Evolutionary conservation across 2,797 vertebrate species (phyloP).

Genomic region (Cuniculus paca): DNA sequence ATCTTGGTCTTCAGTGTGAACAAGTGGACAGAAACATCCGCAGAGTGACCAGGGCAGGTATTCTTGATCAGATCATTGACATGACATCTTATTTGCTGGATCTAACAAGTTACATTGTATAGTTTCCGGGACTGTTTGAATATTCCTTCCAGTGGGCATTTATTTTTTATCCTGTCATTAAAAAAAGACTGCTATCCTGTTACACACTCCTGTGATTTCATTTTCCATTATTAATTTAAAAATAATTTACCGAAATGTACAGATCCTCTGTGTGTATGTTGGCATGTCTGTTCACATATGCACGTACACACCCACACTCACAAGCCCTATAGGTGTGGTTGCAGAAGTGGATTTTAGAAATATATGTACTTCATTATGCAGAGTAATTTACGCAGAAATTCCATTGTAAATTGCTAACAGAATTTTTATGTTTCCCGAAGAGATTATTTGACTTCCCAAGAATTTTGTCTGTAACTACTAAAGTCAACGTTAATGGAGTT

Average conservation of each 20-base stretch:
- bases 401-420: constrained; percentile 84
- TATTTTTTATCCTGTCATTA: constrained; percentile 90
- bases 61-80: constrained; percentile 98
- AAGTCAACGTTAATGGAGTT: constrained; percentile 83
- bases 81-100: constrained; percentile 99
- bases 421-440: constrained; percentile 81
- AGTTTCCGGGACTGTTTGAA: constrained; percentile 90
- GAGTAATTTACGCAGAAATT: constrained; percentile 88
- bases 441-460: constrained; percentile 84
- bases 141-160: constrained; percentile 90
- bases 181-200: constrained; percentile 88
- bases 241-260: constrained; percentile 86
- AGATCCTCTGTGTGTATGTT: constrained; percentile 82
- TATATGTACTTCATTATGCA: constrained; percentile 86
- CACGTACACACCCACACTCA: constrained; percentile 60
- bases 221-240: constrained; percentile 90
- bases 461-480: constrained; percentile 86
- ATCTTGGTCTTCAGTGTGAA: constrained; percentile 96
- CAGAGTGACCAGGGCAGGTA: constrained; percentile 95
- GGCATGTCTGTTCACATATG: constrained; percentile 63
- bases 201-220: constrained; percentile 88
- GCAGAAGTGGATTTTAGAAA: constrained; percentile 85
- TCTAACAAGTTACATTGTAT: constrained; percentile 99
- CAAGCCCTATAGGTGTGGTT: constrained; percentile 66
- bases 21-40: constrained; percentile 95